Conservation (phyloP, 2,113 vertebrate species). For the Psettodes erumei region DNA sequence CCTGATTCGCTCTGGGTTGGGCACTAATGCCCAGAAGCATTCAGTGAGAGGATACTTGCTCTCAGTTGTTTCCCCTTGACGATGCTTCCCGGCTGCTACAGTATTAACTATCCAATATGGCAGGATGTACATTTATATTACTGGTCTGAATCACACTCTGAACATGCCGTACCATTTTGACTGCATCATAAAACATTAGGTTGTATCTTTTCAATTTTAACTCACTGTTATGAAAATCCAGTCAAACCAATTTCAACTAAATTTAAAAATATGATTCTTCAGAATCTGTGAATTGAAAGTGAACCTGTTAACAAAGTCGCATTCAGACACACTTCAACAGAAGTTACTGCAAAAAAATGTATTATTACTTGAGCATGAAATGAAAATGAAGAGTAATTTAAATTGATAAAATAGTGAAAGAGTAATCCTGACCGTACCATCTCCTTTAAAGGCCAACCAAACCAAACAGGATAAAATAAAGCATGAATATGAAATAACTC, state of each 20-base stretch:
- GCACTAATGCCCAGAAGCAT: conserved; percentile 58
- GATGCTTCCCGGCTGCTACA: conserved; percentile 32
- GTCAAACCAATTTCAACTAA: background rate
- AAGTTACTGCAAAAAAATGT: conserved; percentile 6
- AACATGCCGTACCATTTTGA: background rate
- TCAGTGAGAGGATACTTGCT: conserved; percentile 35
- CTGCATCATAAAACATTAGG: background rate
- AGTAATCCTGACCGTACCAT: conserved; percentile 15
- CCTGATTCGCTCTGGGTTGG: conserved; percentile 54
- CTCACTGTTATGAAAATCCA: too few relatives aligned
- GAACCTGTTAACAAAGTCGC: background rate
- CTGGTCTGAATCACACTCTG: conserved; percentile 2
- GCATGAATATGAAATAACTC: conserved; percentile 15
- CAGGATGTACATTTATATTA: conserved; percentile 6
- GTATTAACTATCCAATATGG: conserved; percentile 23
- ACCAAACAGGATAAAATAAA: conserved; percentile 39
- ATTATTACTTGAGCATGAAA: background rate
- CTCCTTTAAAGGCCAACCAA: conserved; percentile 21
- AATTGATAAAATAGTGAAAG: conserved; percentile 42
- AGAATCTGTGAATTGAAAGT: background rate
- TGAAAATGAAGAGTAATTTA: conserved; percentile 3
- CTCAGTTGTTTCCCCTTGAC: conserved; percentile 44
- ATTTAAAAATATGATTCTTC: background rate
- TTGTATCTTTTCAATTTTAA: background rate
- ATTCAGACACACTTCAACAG: conserved; percentile 12